Conservation (phyloP, 2,113 vertebrate species). For the Forbesichthys agassizii region DNA sequence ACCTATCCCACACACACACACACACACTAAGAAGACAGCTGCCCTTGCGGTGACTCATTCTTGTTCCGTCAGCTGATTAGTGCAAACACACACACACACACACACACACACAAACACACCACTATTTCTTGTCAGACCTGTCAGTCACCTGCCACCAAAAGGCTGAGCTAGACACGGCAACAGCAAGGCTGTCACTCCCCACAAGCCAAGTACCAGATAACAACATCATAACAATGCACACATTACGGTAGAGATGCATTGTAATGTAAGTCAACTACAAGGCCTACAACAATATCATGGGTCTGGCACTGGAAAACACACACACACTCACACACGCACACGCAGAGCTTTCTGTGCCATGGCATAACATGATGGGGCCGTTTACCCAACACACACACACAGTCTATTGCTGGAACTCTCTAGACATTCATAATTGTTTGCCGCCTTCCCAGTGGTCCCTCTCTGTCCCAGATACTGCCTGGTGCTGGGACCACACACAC, state of each 20-base stretch:
- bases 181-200: constrained; percentile 7
- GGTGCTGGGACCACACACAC: background rate
- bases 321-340: background rate
- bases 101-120: constrained; percentile 18
- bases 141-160: constrained; percentile 36
- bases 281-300: background rate
- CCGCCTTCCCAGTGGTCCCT: background rate
- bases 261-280: background rate
- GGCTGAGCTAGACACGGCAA: constrained; percentile 19
- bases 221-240: background rate
- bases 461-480: constrained; percentile 4
- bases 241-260: background rate
- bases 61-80: constrained; percentile 55
- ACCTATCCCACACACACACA: background rate
- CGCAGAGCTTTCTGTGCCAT: background rate
- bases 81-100: constrained; percentile 24
- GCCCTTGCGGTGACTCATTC: constrained; percentile 42
- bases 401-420: background rate
- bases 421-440: background rate
- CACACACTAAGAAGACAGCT: constrained; percentile 24
- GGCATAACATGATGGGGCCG: background rate
- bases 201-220: background rate
- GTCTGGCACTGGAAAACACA: background rate
- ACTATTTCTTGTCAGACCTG: constrained; percentile 46
- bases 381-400: background rate